Percentiles rank a stretch among this genome's conserved stretches.
Conservation (phyloP, 2,888 invertebrate genomes). For the Dromius quadrimaculatus region DNA sequence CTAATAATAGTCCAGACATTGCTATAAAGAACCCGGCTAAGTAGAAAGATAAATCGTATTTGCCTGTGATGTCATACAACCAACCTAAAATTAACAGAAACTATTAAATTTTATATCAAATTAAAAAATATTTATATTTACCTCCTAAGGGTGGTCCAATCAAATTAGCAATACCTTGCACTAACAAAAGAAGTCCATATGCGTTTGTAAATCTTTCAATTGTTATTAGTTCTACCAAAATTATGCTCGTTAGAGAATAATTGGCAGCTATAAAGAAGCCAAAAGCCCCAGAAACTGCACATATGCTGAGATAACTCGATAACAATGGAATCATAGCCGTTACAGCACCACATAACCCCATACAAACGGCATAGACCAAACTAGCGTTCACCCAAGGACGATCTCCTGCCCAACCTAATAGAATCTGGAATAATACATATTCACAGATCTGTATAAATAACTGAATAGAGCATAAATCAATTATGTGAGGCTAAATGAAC, state of each 20-base stretch:
- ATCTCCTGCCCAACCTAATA: constrained; percentile 91
- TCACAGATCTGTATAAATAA: no score
- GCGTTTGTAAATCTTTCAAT: constrained; percentile 91
- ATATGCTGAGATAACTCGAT: constrained; percentile 71
- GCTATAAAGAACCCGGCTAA: constrained; percentile 84
- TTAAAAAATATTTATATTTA: no score
- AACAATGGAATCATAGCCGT: constrained; percentile 77
- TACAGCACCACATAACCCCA: constrained; percentile 78
- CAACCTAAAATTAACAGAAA: constrained; percentile 73
- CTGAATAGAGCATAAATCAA: no score
- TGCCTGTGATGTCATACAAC: constrained; percentile 82
- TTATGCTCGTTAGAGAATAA: constrained; percentile 91
- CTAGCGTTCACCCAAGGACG: constrained; percentile 81
- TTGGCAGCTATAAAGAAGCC: constrained; percentile 93
- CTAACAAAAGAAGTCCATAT: constrained; percentile 87
- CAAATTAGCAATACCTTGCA: constrained; percentile 91
- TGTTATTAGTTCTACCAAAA: constrained; percentile 90
- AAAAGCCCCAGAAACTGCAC: constrained; percentile 80
- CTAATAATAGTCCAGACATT: constrained; percentile 77
- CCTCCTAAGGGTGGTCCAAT: constrained; percentile 92
- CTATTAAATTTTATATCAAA: constrained; percentile 2
- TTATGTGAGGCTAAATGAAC: no score
- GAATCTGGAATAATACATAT: constrained; percentile 73
- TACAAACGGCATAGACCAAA: constrained; percentile 84
- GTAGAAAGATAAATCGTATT: constrained; percentile 85